Conservation (phyloP, 2,888 invertebrate species). For the Hedya salicella region DNA sequence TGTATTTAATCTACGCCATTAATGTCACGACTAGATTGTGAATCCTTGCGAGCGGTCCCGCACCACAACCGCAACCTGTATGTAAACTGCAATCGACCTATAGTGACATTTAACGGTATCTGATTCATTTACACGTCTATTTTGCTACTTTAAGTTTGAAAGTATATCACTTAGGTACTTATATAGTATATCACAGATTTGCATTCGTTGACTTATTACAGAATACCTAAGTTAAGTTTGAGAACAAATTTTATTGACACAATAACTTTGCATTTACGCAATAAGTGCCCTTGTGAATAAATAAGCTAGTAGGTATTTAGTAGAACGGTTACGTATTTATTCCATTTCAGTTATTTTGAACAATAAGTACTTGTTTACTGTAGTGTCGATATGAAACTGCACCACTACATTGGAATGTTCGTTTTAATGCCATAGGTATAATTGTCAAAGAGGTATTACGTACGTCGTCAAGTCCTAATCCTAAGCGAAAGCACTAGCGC, state of each 20-base stretch:
- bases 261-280: background rate
- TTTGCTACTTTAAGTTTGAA: constrained; percentile 4
- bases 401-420: background rate
- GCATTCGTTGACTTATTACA: background rate
- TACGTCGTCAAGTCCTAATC: constrained; percentile 32
- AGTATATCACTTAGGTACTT: background rate
- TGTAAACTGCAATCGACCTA: constrained; percentile 55
- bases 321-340: background rate
- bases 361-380: background rate
- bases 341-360: no score
- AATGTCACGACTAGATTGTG: constrained; percentile 76
- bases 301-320: background rate
- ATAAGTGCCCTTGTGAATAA: background rate
- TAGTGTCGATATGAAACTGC: background rate
- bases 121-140: constrained; percentile 45
- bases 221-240: background rate
- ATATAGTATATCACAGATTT: background rate
- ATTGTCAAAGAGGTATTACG: background rate
- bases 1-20: constrained; percentile 65
- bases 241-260: background rate
- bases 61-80: constrained; percentile 58
- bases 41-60: constrained; percentile 68
- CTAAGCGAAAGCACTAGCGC: constrained; percentile 50
- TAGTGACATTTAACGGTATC: constrained; percentile 51
- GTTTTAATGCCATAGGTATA: background rate